These are phyloP conservation scores for Parapristionchus giblindavisi DNA, from an alignment of 2,888 invertebrate species.

Conservation along the genomic window DNA sequence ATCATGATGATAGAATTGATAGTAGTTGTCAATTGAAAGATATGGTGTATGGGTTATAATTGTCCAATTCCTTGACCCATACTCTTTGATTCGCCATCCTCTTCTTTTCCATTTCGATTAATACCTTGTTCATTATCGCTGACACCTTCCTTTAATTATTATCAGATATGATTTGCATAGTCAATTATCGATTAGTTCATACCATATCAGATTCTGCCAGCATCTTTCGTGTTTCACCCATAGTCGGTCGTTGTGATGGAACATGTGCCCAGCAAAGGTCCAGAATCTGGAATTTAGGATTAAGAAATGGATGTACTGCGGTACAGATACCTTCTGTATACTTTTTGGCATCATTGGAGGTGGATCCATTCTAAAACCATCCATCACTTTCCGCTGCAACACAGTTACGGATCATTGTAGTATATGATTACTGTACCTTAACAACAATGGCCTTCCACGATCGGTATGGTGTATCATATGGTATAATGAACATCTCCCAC, in stretches of 20 bases:
- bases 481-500: constrained; percentile 62
- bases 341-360: constrained; percentile 53
- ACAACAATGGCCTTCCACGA: constrained; percentile 57
- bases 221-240: constrained; percentile 27
- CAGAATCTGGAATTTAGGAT: constrained; percentile 39
- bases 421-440: constrained; percentile 46
- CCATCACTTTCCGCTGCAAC: constrained; percentile 51
- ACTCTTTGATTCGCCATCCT: too few species aligned
- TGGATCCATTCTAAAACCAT: constrained; percentile 58
- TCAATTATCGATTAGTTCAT: constrained; percentile 11
- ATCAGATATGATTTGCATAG: neutral
- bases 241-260: constrained; percentile 49
- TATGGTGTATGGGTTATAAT: too few species aligned
- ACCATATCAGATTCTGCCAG: too few species aligned
- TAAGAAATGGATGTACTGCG: neutral
- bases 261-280: constrained; percentile 55
- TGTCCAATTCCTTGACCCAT: too few species aligned
- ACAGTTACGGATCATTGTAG: neutral
- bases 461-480: constrained; percentile 57
- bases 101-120: too few species aligned
- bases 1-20: too few species aligned
- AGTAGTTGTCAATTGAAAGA: too few species aligned
- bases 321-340: constrained; percentile 40
- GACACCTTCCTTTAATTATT: too few species aligned
- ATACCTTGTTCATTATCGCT: too few species aligned